Evolutionary conservation across 2,113 vertebrate genomes (phyloP).

Genomic region (Alexandromys fortis): DNA sequence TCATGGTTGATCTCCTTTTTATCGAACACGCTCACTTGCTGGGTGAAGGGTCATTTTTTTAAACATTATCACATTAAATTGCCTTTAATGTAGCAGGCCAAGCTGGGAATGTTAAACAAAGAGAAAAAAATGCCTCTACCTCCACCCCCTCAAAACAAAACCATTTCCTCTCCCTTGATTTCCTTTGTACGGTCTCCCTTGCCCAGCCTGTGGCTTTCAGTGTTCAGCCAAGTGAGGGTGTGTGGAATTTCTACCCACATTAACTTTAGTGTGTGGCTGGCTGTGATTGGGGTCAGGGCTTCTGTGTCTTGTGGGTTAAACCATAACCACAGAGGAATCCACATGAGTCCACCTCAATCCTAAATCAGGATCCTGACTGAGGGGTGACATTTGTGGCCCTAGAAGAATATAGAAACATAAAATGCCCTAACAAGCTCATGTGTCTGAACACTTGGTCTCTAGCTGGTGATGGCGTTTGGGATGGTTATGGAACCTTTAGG

Average conservation of each 20-base stretch:
- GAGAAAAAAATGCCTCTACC: constrained; percentile 41
- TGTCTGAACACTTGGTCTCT: neutral
- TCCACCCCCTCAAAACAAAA: constrained; percentile 8
- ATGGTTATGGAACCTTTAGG: too few relatives aligned
- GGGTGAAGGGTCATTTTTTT: constrained; percentile 85
- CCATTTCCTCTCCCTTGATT: constrained; percentile 42
- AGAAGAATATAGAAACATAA: neutral
- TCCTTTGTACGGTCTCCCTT: constrained; percentile 53
- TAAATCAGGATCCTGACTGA: neutral
- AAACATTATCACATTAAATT: constrained; percentile 84
- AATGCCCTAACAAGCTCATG: neutral
- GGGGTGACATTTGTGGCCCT: neutral
- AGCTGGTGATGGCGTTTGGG: neutral
- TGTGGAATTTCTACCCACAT: neutral
- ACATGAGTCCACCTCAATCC: neutral
- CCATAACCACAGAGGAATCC: neutral
- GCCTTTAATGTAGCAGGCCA: constrained; percentile 76
- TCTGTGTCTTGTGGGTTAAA: neutral
- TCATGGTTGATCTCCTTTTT: constrained; percentile 83
- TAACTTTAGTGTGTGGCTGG: neutral
- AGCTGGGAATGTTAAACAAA: constrained; percentile 80
- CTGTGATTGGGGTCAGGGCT: neutral
- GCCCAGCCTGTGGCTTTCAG: neutral
- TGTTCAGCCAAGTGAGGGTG: neutral
- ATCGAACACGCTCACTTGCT: constrained; percentile 79